Base-by-base conservation (phyloP, 37 sponge, comb jelly and placozoan species). In the Geodia barretti region DNA sequence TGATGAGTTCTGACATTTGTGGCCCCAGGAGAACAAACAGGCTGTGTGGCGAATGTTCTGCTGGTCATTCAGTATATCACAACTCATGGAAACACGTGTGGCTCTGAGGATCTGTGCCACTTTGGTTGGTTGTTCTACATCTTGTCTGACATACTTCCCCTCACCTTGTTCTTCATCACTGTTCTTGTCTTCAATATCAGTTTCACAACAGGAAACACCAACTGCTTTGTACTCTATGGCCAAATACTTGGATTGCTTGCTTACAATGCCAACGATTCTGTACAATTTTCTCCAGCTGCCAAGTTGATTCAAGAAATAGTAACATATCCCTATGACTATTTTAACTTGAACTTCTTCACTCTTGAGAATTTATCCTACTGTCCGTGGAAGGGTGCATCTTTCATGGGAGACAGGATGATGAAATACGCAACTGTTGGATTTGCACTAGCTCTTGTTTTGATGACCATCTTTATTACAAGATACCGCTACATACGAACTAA, bases 301-400 rank as follows among this genome's bases (percentile, higher is more conserved):
- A 4, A 4, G 5, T 8, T 8, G 3, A 35, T 21, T 31, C 5
- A 60, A 17, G 70, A n/a, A 1, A 11, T 71, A 9, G 26, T 68
- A 17, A 42, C 67, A 28, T 14, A 26, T 1, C 40, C 58, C 14
- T 73, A 86, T 43, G 19, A 64, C 21, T 14, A 80, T 24, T 74
- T 87, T n/a, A 87, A 66, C 66, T 30, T 87, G 9, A 62, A 74
- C 34, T 87, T 87, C 76, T 87, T 87, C 41, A 23, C 24, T 32
- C 3, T 74, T 32, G 76, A 87, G 11, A 1, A 29, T 0, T 68
- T 87, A 20, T 87, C 87, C 26, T 87, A 80, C 63, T 87, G 87
- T 54, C 38, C 80, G 17, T 87, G 81, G 81, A 64, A 68, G 24
- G 77, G 77, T 33, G 76, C 81, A n/a, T 38, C 75, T 63, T 76